Evolutionary conservation across 2,888 invertebrate species (phyloP).

Genomic region (Oligia fasciuncula): DNA sequence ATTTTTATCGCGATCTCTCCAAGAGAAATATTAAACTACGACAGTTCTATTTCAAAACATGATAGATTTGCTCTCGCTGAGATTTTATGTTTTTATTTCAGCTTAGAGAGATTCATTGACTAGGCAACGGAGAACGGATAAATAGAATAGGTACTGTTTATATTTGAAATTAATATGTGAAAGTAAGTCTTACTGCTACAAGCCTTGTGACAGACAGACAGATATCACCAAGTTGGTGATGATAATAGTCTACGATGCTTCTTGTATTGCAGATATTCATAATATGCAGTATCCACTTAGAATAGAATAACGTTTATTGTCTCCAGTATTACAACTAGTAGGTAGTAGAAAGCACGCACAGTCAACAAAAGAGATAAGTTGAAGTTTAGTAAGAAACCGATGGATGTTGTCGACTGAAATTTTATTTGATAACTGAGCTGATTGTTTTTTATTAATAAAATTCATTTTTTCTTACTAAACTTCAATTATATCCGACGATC

Average conservation of each 20-base stretch:
- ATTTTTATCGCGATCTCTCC: constrained; percentile 51
- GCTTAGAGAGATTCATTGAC: not conserved
- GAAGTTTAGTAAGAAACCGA: too few species aligned
- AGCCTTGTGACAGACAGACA: not conserved
- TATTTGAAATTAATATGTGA: not conserved
- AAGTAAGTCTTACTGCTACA: not conserved
- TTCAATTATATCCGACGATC: too few species aligned
- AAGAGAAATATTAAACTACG: constrained; percentile 54
- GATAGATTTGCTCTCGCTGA: constrained; percentile 37
- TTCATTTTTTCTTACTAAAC: too few species aligned
- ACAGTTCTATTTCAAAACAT: constrained; percentile 58
- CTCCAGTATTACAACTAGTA: too few species aligned
- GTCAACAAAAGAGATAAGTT: too few species aligned
- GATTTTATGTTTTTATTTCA: constrained; percentile 14
- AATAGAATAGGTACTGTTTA: not conserved
- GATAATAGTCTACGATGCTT: not conserved
- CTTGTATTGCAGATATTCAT: not conserved
- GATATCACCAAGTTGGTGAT: not conserved
- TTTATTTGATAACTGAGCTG: too few species aligned
- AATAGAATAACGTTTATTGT: too few species aligned
- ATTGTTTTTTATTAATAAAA: too few species aligned
- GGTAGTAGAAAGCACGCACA: too few species aligned
- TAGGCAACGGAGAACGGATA: not conserved
- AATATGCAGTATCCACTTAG: not conserved
- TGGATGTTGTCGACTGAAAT: too few species aligned